Evolutionary conservation across 2,888 invertebrate genomes (phyloP).

Genomic region (Nomada fucata): DNA sequence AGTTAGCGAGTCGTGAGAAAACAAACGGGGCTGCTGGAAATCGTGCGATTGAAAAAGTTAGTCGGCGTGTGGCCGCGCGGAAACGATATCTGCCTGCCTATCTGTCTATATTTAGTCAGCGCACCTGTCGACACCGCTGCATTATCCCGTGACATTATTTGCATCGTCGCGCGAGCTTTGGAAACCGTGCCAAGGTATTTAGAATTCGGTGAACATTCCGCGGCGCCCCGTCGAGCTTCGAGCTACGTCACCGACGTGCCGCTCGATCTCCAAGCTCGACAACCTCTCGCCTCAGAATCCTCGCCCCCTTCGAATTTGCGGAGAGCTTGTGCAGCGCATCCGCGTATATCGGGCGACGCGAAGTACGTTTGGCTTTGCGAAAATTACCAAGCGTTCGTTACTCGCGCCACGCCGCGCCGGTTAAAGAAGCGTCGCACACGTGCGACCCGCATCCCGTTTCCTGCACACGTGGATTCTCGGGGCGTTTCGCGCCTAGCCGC

Average conservation of each 20-base stretch:
- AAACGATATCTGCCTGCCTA: conserved; percentile 12
- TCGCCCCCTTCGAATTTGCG: not conserved
- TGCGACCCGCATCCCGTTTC: conserved; percentile 75
- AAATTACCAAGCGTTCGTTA: conserved; percentile 46
- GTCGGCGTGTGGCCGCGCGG: not conserved
- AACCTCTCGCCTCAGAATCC: not conserved
- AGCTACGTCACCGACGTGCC: not conserved
- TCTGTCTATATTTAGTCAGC: conserved; percentile 40
- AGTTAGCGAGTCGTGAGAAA: too few species aligned
- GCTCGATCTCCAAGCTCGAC: conserved; percentile 31
- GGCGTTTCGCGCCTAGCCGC: conserved; percentile 39
- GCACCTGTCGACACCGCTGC: conserved; percentile 42
- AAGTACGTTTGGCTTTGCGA: conserved; percentile 30
- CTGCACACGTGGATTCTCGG: conserved; percentile 75
- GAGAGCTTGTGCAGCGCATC: not conserved
- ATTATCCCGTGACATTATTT: conserved; percentile 36
- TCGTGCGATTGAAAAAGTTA: conserved; percentile 6
- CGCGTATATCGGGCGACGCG: not conserved
- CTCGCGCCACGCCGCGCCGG: conserved; percentile 51
- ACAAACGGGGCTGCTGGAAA: too few species aligned
- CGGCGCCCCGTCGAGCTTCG: not conserved
- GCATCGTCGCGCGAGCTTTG: conserved; percentile 31
- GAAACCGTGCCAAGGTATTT: conserved; percentile 53
- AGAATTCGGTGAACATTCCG: conserved; percentile 46
- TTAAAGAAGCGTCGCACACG: conserved; percentile 64